Base-by-base conservation (phyloP, 2,888 invertebrate species). In the Ligdia adustata region DNA sequence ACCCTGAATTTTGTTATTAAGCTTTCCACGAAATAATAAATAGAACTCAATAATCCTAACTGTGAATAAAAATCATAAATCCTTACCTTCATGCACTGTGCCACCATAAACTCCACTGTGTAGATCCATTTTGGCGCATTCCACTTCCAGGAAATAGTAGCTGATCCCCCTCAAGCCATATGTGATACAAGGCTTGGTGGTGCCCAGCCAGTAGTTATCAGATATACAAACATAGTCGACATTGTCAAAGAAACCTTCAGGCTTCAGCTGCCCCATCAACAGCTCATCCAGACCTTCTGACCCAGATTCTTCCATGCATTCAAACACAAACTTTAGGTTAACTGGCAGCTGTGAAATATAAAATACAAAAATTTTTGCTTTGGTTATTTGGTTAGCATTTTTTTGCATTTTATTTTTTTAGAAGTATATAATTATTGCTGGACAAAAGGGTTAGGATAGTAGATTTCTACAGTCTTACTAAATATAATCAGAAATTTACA, bases 161-260 rank as follows among this genome's bases (percentile, higher is more conserved):
- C 96, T 96, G 49, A 98, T 92, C 9, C 99, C 99, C 59, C 98
- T 92, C 6, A 99, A 91, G 3, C 99, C 99, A 82, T 99, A 99
- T 0, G 99, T 99, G 50, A 99, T 93, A 77, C 99, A 99, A 0
- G 99, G 99, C 73, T 97, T 98, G n/a, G 94, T 95, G 52, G 95
- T 98, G 1, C 99, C 99, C 48, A 99, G 87, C 99, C 99, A 99
- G 79, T 99, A 99, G 86, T 99, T 99, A 80, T 99, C 99, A 12
- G 98, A 98, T 73, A 99, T 99, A 79, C 99, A 99, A 9, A 98
- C 97, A 86, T 94, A 99, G 81, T 99, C 98, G 0, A 97, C 95
- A 72, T 93, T 92, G 40, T 93, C 91, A 20, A 99, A 92, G 81
- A 98, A 98, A 14, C 92, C 93, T 60, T 95, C 94, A 13, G 90